Evolutionary conservation across 2,797 vertebrate species (phyloP), one percentile per base, ranked within the genome.

Genomic region (Acanthurus tractus): DNA sequence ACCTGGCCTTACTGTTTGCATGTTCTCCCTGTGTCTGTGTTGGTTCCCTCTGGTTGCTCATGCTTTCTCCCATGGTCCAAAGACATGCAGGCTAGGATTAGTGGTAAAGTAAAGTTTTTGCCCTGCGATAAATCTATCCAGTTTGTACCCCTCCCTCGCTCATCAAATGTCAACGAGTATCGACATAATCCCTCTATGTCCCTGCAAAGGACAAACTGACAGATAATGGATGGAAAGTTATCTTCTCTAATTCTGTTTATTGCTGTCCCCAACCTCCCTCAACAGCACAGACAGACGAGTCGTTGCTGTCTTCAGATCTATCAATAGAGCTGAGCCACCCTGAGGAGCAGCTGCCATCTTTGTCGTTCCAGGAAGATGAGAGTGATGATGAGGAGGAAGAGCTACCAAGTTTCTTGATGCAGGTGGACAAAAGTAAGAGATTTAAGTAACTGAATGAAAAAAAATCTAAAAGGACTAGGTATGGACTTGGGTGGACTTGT

Each of bases 351-450:
- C 75, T 88, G 14, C 89, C 88, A 0, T 52, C 85, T 42, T 73
- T 94, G 34, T 9, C 83, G 59, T 22, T 77, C 52, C 50, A 78
- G 58, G 87, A 90, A 15, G 88, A 94, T 42, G 85, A 89, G 44
- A 92, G 90, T 56, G 77, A 88, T 0, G 95, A 97, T 0, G 95
- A 96, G 0, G 95, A 98, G 0, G 96, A 97, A 40, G 96, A 97
- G 36, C 94, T 98, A 7, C 97, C 97, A 1, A 95, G 95, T 8
- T 86, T 97, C 76, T 81, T 96, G 34, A 93, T 93, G 57, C 67
- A 90, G 57, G 92, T 64, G 15, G 95, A 96, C 92, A 92, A 94
- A 94, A 76, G 86, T 83, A 42, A 92, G 81, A 44, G 7, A 57
- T 55, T 36, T 1, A 15, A 59, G 8, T 50, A 40, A 13, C 29